These are phyloP conservation scores for Torymus auratus DNA, from an alignment of 2,888 invertebrate species.

Conservation along the genomic window DNA sequence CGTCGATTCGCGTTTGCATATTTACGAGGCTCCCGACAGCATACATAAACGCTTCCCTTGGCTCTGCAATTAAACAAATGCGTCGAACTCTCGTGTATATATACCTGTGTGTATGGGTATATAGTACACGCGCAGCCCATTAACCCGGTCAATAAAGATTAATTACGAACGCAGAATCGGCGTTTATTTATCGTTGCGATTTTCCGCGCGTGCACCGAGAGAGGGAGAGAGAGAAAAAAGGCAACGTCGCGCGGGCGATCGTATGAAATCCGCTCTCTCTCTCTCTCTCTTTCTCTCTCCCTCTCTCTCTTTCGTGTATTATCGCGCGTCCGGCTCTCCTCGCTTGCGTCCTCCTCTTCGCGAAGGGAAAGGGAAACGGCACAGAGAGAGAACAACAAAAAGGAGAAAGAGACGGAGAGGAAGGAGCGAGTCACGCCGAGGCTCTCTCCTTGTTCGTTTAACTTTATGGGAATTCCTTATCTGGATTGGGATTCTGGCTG, in stretches of 20 bases:
- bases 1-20: no score
- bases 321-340: slow-evolving; percentile 32
- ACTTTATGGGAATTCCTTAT: slow-evolving; percentile 60
- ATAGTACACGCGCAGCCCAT: not conserved
- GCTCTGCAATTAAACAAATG: slow-evolving; percentile 14
- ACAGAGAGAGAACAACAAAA: not conserved
- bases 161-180: slow-evolving; percentile 9
- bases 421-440: slow-evolving; percentile 49
- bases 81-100: no score
- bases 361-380: slow-evolving; percentile 1
- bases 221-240: not conserved
- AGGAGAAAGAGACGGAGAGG: slow-evolving; percentile 29
- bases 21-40: no score
- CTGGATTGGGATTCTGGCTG: slow-evolving; percentile 57
- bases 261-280: slow-evolving; percentile 39
- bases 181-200: slow-evolving; percentile 7
- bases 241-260: slow-evolving; percentile 1
- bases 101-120: no score
- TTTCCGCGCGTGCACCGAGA: not conserved
- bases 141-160: slow-evolving; percentile 8
- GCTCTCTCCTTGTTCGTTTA: slow-evolving; percentile 52
- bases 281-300: no score
- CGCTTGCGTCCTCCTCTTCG: slow-evolving; percentile 15
- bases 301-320: slow-evolving; percentile 13
- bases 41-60: no score